Evolutionary conservation across 2,888 invertebrate genomes (phyloP).

Genomic region (Archips xylosteana): DNA sequence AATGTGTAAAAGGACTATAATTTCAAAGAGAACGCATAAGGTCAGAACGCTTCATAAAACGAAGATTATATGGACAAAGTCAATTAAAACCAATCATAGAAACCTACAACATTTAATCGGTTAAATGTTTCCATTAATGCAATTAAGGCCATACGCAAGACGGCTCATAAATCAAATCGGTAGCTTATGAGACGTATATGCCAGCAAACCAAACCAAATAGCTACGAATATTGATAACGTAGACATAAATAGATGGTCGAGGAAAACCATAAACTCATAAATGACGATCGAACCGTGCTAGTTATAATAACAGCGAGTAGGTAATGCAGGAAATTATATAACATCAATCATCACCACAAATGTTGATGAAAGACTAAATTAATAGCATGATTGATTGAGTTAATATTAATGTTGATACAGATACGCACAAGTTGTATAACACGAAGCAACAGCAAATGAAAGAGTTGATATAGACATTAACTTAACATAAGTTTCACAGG

Average conservation of each 20-base stretch:
- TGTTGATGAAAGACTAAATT: conserved; percentile 29
- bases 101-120: conserved; percentile 50
- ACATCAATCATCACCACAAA: conserved; percentile 23
- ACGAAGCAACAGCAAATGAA: not conserved
- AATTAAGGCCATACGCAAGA: conserved; percentile 45
- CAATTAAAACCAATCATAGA: conserved; percentile 49
- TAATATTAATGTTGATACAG: conserved; percentile 13
- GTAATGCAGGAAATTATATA: not conserved
- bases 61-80: conserved; percentile 47
- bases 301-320: not conserved
- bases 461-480: conserved; percentile 11
- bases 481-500: conserved; percentile 7
- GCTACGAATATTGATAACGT: not conserved
- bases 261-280: conserved; percentile 28
- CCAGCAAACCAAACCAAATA: not conserved
- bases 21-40: conserved; percentile 12
- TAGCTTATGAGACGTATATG: conserved; percentile 9
- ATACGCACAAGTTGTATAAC: not conserved
- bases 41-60: conserved; percentile 9
- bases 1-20: not conserved
- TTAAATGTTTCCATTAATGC: conserved; percentile 52
- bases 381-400: conserved; percentile 28
- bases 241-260: conserved; percentile 5
- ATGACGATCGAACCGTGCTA: not conserved
- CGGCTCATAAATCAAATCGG: conserved; percentile 12